These are phyloP conservation scores for Drosophila nigromelanica DNA, from an alignment of 1,140 invertebrate genomes.

Conservation along the genomic window DNA sequence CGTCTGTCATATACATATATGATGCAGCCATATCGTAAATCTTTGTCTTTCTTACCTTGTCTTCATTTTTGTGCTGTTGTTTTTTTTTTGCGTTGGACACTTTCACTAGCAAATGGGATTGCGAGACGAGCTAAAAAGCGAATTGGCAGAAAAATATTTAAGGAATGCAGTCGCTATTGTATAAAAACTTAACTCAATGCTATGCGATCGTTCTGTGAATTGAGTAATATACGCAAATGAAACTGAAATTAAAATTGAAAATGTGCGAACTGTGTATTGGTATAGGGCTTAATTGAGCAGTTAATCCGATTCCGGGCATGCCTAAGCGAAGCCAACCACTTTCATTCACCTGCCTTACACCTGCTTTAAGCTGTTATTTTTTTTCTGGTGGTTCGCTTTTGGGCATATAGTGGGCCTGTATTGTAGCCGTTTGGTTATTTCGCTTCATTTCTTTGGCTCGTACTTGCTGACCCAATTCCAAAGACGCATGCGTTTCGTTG, in stretches of 20 bases:
- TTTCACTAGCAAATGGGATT: conserved; percentile 58
- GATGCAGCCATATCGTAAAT: conserved; percentile 65
- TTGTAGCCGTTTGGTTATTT: conserved; percentile 50
- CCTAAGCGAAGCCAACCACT: conserved; percentile 55
- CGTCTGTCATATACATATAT: conserved; percentile 49
- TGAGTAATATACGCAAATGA: neutral
- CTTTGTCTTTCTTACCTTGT: conserved; percentile 53
- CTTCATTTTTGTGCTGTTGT: conserved; percentile 54
- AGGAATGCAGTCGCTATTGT: conserved; percentile 17
- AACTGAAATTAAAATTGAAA: neutral
- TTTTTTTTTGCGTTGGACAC: conserved; percentile 35
- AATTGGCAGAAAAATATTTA: conserved; percentile 36
- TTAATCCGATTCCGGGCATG: conserved; percentile 36
- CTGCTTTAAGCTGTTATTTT: conserved; percentile 45
- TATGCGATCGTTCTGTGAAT: neutral
- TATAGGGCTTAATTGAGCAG: neutral
- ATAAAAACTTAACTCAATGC: neutral
- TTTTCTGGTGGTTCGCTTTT: conserved; percentile 9
- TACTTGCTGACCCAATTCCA: conserved; percentile 80
- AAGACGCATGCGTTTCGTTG: conserved; percentile 74
- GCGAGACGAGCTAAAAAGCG: conserved; percentile 31
- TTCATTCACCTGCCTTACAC: conserved; percentile 75
- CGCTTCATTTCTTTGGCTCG: conserved; percentile 54
- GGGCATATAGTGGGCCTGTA: conserved; percentile 29
- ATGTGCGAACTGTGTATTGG: neutral